Base-by-base conservation (phyloP, 1,140 invertebrate genomes). In the Drosophila ananassae region DNA sequence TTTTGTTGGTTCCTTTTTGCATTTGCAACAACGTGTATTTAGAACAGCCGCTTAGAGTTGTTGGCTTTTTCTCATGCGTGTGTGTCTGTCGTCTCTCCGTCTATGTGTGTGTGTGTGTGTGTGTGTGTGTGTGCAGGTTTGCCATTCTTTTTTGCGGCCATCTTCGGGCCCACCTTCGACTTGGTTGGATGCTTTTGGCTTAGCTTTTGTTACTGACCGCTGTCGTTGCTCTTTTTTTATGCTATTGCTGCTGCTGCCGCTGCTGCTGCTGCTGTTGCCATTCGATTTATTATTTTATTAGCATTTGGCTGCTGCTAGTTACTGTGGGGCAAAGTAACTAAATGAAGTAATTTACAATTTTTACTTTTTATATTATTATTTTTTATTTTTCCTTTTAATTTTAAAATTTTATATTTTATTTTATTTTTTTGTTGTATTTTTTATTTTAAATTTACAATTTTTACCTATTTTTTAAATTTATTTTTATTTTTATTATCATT, bases 251-350 rank as follows among this genome's bases (percentile, higher is more conserved):
- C 17, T 21, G 34, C 41, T 39, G 41, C 44, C 37, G 44, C 10
- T 62, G 54, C 39, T 50, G 57, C 48, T 63, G 25, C 21, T 66
- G 50, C 37, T 66, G 54, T 22, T 75, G 72, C 71, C 61, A 74
- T 87, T 87, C 83, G 82, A 87, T 87, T 89, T 87, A 87, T 87
- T 85, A 85, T 87, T 82, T 82, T 87, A 87, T 87, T 87, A 89
- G 78, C 82, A 84, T 84, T 83, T 66, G 56, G 54, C 55, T 80
- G 60, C 56, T 60, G 54, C 37, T 39, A 24, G 24, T 59, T 30
- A 85, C 81, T 75, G 68, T 87, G 81, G 78, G 51, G 12, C 60
- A 46, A 56, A 9, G 2, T 39, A 9, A 13, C 24, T 10, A n/a
- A 7, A 4, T 17, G 1, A 25, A 47, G 10, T 9, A 10, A 24